Percentiles rank a stretch among this genome's conserved stretches.
Evolutionary conservation across 2,113 vertebrate genomes (phyloP).

Genomic region (Hucho hucho): DNA sequence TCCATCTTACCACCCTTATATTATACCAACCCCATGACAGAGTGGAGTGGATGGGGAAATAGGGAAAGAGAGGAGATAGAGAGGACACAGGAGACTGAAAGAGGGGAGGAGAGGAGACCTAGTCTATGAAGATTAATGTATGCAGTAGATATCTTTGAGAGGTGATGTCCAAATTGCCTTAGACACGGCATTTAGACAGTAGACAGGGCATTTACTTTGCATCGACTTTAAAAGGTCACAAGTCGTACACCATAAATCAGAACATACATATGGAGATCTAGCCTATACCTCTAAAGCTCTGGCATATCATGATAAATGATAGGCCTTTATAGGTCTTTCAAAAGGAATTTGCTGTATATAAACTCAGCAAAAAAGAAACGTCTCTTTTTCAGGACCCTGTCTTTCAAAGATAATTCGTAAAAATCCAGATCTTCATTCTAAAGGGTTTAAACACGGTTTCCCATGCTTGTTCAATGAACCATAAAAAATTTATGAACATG

Average conservation of each 20-base stretch:
- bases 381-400: too few species aligned
- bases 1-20: not conserved
- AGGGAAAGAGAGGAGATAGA: not conserved
- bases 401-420: too few species aligned
- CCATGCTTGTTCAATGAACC: too few species aligned
- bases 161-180: not conserved
- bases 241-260: conserved; percentile 36
- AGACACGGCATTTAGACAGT: conserved; percentile 11
- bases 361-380: too few species aligned
- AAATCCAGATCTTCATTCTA: too few species aligned
- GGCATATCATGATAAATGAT: conserved; percentile 1
- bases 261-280: conserved; percentile 25
- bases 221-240: conserved; percentile 45
- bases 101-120: not conserved
- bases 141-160: too few species aligned
- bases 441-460: too few species aligned
- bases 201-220: conserved; percentile 28
- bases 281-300: not conserved
- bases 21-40: not conserved
- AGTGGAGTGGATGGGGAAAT: not conserved
- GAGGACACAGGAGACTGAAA: not conserved
- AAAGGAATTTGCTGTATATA: conserved; percentile 23
- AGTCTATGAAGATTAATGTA: conserved; percentile 35
- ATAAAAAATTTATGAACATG: too few species aligned
- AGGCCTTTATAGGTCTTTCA: not conserved